Percentiles rank a stretch among this genome's conserved stretches.
phyloP scores from a whole-genome alignment of 2,797 vertebrate genomes.

The Halcyon badia region DNA sequence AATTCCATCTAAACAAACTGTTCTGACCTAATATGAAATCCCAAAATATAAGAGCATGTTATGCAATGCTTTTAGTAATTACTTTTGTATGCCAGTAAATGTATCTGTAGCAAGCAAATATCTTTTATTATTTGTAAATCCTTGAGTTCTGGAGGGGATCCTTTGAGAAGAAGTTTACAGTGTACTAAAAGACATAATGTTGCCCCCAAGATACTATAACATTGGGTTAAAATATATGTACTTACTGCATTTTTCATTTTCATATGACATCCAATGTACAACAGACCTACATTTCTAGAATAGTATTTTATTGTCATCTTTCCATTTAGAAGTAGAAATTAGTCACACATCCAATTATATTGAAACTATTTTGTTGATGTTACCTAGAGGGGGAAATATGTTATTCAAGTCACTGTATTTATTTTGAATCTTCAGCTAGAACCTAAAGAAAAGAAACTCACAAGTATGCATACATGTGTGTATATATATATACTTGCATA shows the following conservation, averaged over 20 bases:
- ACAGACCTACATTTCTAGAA: not conserved
- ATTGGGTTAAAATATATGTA: not conserved
- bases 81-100: not conserved
- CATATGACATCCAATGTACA: not conserved
- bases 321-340: not conserved
- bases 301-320: not conserved
- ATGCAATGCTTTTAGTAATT: conserved; percentile 1
- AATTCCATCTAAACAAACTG: not conserved
- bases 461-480: not conserved
- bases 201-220: not conserved
- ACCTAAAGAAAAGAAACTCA: not conserved
- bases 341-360: not conserved
- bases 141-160: not conserved
- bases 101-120: not conserved
- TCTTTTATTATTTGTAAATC: not conserved
- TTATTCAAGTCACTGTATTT: not conserved
- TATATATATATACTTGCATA: not conserved
- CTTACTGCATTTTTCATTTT: not conserved
- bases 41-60: not conserved
- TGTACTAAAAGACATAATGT: not conserved
- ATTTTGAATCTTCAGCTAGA: not conserved
- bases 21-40: not conserved
- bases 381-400: not conserved
- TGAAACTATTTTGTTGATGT: not conserved
- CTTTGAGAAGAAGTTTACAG: not conserved